Evolutionary conservation across 2,888 invertebrate species (phyloP).

Genomic region (Nipponacmea schrenckii): DNA sequence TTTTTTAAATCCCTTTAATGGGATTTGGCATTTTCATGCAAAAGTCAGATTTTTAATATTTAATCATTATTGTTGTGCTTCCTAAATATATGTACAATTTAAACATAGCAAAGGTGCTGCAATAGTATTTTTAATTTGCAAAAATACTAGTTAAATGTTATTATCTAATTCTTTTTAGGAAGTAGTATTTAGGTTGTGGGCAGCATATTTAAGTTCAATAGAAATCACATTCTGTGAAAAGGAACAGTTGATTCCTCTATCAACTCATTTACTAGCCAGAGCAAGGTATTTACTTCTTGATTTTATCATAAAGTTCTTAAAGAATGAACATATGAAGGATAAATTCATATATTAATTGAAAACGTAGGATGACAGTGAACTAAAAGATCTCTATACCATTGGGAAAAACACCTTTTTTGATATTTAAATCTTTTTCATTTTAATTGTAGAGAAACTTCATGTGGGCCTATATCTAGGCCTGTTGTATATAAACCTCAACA

Average conservation of each 20-base stretch:
- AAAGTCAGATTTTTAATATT: too few relatives aligned
- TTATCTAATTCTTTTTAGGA: slow-evolving; percentile 35
- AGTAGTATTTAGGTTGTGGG: slow-evolving; percentile 52
- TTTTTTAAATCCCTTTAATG: background rate
- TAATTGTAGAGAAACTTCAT: slow-evolving; percentile 36
- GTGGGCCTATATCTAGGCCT: slow-evolving; percentile 31
- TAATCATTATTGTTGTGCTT: too few relatives aligned
- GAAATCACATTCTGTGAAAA: slow-evolving; percentile 48
- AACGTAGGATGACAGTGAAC: too few relatives aligned
- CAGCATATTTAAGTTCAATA: slow-evolving; percentile 43
- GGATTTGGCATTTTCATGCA: too few relatives aligned
- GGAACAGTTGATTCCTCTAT: slow-evolving; percentile 23
- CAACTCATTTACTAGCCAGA: slow-evolving; percentile 31
- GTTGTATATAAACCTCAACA: slow-evolving; percentile 18
- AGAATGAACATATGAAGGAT: too few relatives aligned
- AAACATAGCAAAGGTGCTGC: too few relatives aligned
- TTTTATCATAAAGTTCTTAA: background rate
- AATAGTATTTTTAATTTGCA: too few relatives aligned
- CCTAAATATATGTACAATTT: too few relatives aligned
- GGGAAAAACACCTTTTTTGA: too few relatives aligned
- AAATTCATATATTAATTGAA: too few relatives aligned
- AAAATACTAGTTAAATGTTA: too few relatives aligned
- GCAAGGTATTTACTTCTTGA: slow-evolving; percentile 35
- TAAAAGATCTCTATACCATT: too few relatives aligned
- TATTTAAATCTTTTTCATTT: background rate